phyloP scores from a whole-genome alignment of 2,888 invertebrate genomes.

The Lacanobia wlatinum region DNA sequence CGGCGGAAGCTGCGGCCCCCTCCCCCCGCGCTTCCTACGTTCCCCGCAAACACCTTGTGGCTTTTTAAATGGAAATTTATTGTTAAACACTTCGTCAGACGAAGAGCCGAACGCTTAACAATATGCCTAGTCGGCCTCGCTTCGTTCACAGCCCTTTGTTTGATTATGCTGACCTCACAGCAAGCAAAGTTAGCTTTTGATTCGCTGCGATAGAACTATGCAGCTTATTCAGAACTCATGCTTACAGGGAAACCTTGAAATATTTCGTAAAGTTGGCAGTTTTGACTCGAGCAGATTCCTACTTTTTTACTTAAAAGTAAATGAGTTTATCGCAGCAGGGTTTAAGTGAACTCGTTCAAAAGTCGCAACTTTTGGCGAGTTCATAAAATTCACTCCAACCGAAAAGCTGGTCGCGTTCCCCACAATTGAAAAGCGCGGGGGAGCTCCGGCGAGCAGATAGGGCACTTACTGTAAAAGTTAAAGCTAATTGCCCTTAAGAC shows the following conservation, averaged over 20 bases:
- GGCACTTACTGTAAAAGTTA: conserved; percentile 91
- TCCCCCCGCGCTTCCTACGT: conserved; percentile 60
- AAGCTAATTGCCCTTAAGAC: conserved; percentile 92
- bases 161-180: conserved; percentile 67
- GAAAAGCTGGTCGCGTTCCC: conserved; percentile 85
- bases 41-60: conserved; percentile 79
- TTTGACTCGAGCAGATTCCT: background rate
- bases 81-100: conserved; percentile 90
- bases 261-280: conserved; percentile 2
- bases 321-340: conserved; percentile 59
- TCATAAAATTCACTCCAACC: conserved; percentile 88
- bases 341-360: conserved; percentile 81
- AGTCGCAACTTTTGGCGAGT: conserved; percentile 84
- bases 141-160: conserved; percentile 68
- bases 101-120: conserved; percentile 76
- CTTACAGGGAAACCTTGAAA: conserved; percentile 21
- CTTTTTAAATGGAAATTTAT: conserved; percentile 91
- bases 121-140: conserved; percentile 79
- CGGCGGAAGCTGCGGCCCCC: conserved; percentile 85
- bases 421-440: conserved; percentile 90
- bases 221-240: conserved; percentile 4
- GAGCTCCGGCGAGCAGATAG: conserved; percentile 83
- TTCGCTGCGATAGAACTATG: conserved; percentile 37
- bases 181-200: conserved; percentile 50
- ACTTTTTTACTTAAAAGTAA: conserved; percentile 44